phyloP scores from a whole-genome alignment of 2,888 invertebrate genomes.

The Drymonia ruficornis region DNA sequence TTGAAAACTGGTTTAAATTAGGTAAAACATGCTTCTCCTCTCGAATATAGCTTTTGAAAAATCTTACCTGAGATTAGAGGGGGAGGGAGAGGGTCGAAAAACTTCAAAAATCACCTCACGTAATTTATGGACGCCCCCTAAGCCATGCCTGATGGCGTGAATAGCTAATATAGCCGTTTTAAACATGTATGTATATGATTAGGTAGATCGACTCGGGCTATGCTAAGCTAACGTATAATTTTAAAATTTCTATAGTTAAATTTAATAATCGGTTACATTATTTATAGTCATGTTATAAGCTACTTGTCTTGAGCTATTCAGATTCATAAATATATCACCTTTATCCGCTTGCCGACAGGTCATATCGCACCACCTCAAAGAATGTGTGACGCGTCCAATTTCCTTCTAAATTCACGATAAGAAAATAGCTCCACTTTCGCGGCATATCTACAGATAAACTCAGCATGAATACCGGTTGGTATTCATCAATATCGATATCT shows the following conservation, averaged over 20 bases:
- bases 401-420: not conserved
- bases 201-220: no score
- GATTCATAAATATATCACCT: not conserved
- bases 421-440: not conserved
- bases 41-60: no score
- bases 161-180: no score
- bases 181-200: no score
- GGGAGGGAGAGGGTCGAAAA: no score
- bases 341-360: no score
- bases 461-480: not conserved
- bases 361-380: not conserved
- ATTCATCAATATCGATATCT: constrained; percentile 6
- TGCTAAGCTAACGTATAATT: not conserved
- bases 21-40: no score
- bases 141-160: no score
- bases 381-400: not conserved
- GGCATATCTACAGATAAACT: not conserved
- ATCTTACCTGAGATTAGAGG: no score
- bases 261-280: not conserved
- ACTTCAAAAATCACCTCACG: no score
- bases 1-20: no score
- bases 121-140: no score
- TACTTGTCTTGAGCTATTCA: not conserved
- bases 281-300: not conserved
- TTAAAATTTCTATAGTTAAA: not conserved